Base-by-base conservation (phyloP, 1,140 invertebrate species). In the Ephestia elutella region DNA sequence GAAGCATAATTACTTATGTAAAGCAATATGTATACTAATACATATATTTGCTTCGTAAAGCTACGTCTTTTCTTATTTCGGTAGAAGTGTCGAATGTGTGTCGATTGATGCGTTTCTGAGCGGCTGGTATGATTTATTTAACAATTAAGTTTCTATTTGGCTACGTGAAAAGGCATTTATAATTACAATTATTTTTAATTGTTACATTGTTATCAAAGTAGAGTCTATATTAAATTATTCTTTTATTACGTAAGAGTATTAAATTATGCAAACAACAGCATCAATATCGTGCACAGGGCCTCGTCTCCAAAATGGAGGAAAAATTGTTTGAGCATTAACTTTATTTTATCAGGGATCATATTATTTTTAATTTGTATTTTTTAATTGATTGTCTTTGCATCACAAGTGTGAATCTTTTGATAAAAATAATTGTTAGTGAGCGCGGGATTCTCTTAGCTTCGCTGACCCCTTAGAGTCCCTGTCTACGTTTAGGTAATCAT, bases 1-100 rank as follows among this genome's bases (percentile, higher is more conserved):
- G 60, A 78, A 66, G 76, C 75, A 79, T 83, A 78, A 84, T 80
- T n/a, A 44, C 38, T 44, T 82, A 78, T 84, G 73, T 66, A 81
- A 82, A 83, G 77, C 63, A 53, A 68, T 77, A 70, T 67, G 65
- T 71, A 66, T 66, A 64, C 58, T 67, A 62, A 32, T 32, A 32
- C 68, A 65, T 66, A 63, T 60, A 57, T 62, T 66, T 56, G 54
- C 56, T 66, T 70, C 57, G 49, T 51, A 57, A 57, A 62, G 61
- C 59, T 59, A 66, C 25, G 60, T 70, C 48, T 56, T 71, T 55
- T 61, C 59, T 65, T 62, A 54, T 56, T 65, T 58, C 30, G 50
- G 58, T 54, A 53, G 61, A 57, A 57, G 53, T 44, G 53, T 57
- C 59, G 59, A 57, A 55, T 20, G 60, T 64, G 63, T 65, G 21